Base-by-base conservation (phyloP, 2,797 vertebrate species). In the Tenualosa ilisha region DNA sequence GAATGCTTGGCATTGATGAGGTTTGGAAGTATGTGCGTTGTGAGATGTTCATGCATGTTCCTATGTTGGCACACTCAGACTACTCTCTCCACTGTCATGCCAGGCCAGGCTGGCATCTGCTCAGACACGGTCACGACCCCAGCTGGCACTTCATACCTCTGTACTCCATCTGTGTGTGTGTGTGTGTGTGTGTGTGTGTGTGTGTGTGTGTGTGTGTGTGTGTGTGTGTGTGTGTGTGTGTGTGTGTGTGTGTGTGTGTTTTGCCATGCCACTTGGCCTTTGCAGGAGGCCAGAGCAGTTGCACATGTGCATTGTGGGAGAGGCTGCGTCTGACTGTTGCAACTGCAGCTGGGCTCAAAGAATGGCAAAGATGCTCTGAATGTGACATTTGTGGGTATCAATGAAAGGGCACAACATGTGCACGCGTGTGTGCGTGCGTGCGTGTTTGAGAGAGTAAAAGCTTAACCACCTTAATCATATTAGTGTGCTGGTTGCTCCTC, bases 341-440 rank as follows among this genome's bases (percentile, higher is more conserved):
- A n/a, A 75, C 63, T 50, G 75, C 84, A 86, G 84, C 61, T 83
- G 84, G 79, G 26, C 83, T 5, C 26, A 31, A 0, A 68, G 24
- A 68, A 26, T 26, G 24, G 26, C 63, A 68, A 31, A 26, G 7
- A 26, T 68, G 8, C 24, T 1, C 24, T 68, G 24, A 26, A 68
- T 68, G 63, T 31, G 26, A 13, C 24, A 68, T 54, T 15, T 3
- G 15, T 3, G 51, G 12, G 51, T 54, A 15, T 54, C 51, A 54
- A 54, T 54, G 51, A 15, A 54, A 54, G 51, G 1, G 51, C 13
- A 2, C 46, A 46, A 46, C 46, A 6, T 54, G 51, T 54, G 51
- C 15, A 11, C 15, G 51, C 12, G 9, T 13, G 51, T 53, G 51
- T 13, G 51, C 11, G 11, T 5, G 56, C 24, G n/a, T n/a, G 22